Percentiles rank a stretch among this genome's conserved stretches.
Evolutionary conservation across 2,888 invertebrate genomes (phyloP).

Genomic region (Mamestra brassicae): DNA sequence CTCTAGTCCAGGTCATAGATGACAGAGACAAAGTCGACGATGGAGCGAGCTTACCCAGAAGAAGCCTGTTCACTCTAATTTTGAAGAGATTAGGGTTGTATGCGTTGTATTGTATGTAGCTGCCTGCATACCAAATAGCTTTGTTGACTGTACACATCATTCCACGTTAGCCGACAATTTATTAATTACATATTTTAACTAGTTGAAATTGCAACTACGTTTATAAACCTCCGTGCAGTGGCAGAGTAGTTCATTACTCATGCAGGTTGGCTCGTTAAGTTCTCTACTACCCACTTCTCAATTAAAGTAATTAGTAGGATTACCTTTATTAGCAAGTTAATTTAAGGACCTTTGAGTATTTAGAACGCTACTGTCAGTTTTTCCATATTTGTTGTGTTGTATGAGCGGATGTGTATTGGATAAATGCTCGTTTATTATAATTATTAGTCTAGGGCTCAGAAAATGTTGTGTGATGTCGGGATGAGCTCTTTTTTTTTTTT

Average conservation of each 20-base stretch:
- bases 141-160: neutral
- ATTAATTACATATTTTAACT: conserved; percentile 17
- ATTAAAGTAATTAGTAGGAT: conserved; percentile 38
- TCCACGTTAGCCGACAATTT: neutral
- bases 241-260: conserved; percentile 37
- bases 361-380: neutral
- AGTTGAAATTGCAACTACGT: conserved; percentile 10
- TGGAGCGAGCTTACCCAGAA: too few relatives aligned
- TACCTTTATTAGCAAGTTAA: conserved; percentile 20
- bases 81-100: too few relatives aligned
- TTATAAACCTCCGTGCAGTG: conserved; percentile 24
- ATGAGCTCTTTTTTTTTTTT: too few relatives aligned
- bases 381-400: neutral
- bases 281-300: conserved; percentile 11
- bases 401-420: neutral
- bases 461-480: too few relatives aligned
- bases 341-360: conserved; percentile 7
- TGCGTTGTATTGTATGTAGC: too few relatives aligned
- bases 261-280: conserved; percentile 33
- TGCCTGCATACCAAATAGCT: too few relatives aligned
- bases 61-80: too few relatives aligned
- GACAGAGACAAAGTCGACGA: too few relatives aligned
- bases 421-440: neutral
- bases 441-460: too few relatives aligned
- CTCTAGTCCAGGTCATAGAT: too few relatives aligned